Evolutionary conservation across 2,888 invertebrate genomes (phyloP), one percentile per base, ranked within the genome.

Genomic region (Incurvaria masculella): DNA sequence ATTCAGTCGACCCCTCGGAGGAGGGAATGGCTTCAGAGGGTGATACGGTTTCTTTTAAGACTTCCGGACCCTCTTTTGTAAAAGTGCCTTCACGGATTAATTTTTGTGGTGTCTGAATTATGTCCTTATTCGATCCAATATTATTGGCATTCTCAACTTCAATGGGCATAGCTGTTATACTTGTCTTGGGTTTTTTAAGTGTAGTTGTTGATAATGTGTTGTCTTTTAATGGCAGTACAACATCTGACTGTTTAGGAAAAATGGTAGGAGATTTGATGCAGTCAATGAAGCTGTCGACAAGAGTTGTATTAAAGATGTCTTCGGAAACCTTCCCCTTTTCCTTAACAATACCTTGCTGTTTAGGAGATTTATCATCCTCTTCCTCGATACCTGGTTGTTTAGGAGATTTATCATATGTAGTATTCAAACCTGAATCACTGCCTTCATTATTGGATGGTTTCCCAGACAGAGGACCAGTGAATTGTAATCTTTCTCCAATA

Each of bases 11-110:
- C 54, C 50, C n/a, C 4, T 47, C 19, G 49, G 33, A 20, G 48
- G 23, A 14, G 39, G 38, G 5, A 55, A 52, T 21, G 23, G 17
- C 16, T 23, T 46, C 11, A 19, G 33, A 33, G 14, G 33, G 33
- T 3, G 33, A 33, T 3, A 33, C 14, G 10, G 17, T 14, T 16
- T 44, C 16, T 11, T 38, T 18, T 18, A 20, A 6, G 18, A 41
- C 21, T 8, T 62, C 62, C 1, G 69, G 57, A 17, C 53, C 54
- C 0, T 76, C 73, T 55, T 71, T 76, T 0, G 72, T 76, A 42
- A 72, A 79, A 1, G 78, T 79, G 0, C 71, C 72, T 57, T 78
- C 76, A 20, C 75, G 59, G 59, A 66, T 68, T 2, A 73, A 51
- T 11, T 33, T 33, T 4, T 23, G 23, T 4, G 23, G 23, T 6